Conservation (phyloP, 2,113 vertebrate species). For the Sorex fumeus region DNA sequence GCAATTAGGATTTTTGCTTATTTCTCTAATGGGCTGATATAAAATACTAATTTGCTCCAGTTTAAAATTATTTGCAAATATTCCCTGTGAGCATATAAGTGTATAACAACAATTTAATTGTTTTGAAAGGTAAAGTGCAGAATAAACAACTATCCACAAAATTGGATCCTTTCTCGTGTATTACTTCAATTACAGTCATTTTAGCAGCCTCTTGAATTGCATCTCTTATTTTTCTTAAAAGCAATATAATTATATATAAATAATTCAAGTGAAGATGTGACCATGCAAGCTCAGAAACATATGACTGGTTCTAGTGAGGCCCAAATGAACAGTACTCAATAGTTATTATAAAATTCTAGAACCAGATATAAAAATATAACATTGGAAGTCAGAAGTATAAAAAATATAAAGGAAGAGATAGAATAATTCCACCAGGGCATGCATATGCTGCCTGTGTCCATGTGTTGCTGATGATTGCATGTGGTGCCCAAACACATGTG, state of each 20-base stretch:
- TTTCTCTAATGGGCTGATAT: constrained; percentile 70
- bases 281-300: constrained; percentile 48
- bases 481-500: too few relatives aligned
- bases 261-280: constrained; percentile 64
- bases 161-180: constrained; percentile 65
- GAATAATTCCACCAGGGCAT: background rate
- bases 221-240: constrained; percentile 70
- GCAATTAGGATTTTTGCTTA: constrained; percentile 64
- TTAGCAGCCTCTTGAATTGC: constrained; percentile 50
- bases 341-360: constrained; percentile 62
- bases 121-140: constrained; percentile 77
- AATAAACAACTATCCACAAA: constrained; percentile 71
- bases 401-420: constrained; percentile 40
- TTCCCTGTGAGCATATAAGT: constrained; percentile 71
- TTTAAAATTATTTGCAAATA: constrained; percentile 77
- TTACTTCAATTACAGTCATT: constrained; percentile 80
- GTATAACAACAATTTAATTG: constrained; percentile 76
- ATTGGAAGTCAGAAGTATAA: constrained; percentile 2
- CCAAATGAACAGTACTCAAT: constrained; percentile 51
- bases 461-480: too few relatives aligned
- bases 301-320: constrained; percentile 35
- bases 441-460: too few relatives aligned
- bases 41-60: constrained; percentile 75
- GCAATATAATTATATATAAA: constrained; percentile 69
- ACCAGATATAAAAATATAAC: constrained; percentile 42